Evolutionary conservation across 2,888 invertebrate genomes (phyloP).

Genomic region (Hirudinaria manillensis): DNA sequence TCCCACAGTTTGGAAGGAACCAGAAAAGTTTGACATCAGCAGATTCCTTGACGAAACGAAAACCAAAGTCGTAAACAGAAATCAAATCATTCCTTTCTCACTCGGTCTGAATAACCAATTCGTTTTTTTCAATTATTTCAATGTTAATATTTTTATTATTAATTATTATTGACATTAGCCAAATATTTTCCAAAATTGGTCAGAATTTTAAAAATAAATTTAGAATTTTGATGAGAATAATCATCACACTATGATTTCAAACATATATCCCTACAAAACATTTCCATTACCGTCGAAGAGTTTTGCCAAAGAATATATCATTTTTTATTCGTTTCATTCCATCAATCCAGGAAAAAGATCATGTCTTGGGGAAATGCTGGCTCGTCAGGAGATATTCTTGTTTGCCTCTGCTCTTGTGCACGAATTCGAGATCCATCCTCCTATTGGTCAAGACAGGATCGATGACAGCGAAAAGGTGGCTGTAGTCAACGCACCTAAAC

Average conservation of each 20-base stretch:
- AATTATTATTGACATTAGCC: too few relatives aligned
- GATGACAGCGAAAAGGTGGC: not conserved
- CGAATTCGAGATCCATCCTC: constrained; percentile 21
- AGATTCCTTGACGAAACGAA: constrained; percentile 29
- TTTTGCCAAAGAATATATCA: too few relatives aligned
- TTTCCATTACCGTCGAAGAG: too few relatives aligned
- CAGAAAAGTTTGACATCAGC: constrained; percentile 19
- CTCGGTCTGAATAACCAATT: constrained; percentile 29
- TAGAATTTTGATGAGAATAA: too few relatives aligned
- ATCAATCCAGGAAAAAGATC: constrained; percentile 25
- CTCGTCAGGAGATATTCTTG: constrained; percentile 23
- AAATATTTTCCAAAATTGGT: too few relatives aligned
- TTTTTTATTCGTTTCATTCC: not conserved
- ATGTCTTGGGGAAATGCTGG: constrained; percentile 20
- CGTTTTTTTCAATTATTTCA: too few relatives aligned
- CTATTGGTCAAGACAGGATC: constrained; percentile 13
- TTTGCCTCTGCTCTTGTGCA: constrained; percentile 12
- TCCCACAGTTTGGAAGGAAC: constrained; percentile 24
- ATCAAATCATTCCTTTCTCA: constrained; percentile 30
- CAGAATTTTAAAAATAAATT: too few relatives aligned
- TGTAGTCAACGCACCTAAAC: not conserved
- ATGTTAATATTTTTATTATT: too few relatives aligned
- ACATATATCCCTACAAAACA: too few relatives aligned
- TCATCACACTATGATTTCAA: too few relatives aligned
- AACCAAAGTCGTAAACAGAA: constrained; percentile 29